Evolutionary conservation across 2,888 invertebrate species (phyloP), one percentile per base, ranked within the genome.

Genomic region (Macrostomum cliftonense): DNA sequence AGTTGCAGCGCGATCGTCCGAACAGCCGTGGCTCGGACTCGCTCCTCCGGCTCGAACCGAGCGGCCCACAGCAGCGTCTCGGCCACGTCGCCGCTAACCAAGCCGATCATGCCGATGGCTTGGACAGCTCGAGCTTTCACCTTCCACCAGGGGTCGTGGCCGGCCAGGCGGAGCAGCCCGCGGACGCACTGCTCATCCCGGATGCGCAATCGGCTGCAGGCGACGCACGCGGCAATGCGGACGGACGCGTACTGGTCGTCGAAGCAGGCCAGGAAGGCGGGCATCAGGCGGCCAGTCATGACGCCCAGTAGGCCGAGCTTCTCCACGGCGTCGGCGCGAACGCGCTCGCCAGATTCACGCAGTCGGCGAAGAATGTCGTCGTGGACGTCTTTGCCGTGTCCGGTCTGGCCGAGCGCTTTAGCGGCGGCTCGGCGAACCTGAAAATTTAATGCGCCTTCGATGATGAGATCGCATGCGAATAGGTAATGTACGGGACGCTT

Each of bases 211-310:
- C 63, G 63, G 13, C 61, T 61, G 49, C 62, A 61, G 1, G 68
- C 62, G 42, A 64, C 59, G 50, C 70, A 70, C 4, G 59, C 61
- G 53, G 67, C 65, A 16, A 58, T 59, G 17, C 69, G 52, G 1
- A 70, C 61, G n/a, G 65, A 62, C n/a, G 67, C 59, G 51, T 64
- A 65, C 28, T 59, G 57, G 53, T 67, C 67, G 37, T 63, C 56
- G 58, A 70, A 70, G 55, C 67, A 67, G 44, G 59, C 47, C 40
- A 70, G 57, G 54, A 65, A 68, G 0, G 60, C 57, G 17, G 65
- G 65, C 43, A 70, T 57, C 43, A 70, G 57, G 49, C 67, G 65
- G 42, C 65, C 63, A n/a, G 70, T 70, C 68, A 70, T 68, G 28
- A 70, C 64, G 45, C 69, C 68, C 16, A 69, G 56, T 46, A 67